These are phyloP conservation scores for Camarhynchus parvulus DNA, from an alignment of 2,113 vertebrate genomes.

Conservation along the genomic window DNA sequence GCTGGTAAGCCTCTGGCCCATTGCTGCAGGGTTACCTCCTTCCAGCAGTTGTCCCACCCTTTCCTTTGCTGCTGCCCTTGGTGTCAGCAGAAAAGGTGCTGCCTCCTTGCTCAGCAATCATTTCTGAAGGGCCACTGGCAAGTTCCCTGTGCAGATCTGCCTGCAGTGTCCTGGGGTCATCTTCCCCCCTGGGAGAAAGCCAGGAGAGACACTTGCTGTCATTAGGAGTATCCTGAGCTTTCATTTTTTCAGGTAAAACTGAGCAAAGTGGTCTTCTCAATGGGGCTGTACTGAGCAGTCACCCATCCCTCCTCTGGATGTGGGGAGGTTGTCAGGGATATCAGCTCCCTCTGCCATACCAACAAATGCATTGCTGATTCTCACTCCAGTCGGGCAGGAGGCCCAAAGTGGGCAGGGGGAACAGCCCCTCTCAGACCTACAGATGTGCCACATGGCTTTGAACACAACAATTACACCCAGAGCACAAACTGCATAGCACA, in stretches of 20 bases:
- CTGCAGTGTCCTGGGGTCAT: slow-evolving; percentile 23
- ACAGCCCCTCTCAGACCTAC: background rate
- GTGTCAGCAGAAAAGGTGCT: slow-evolving; percentile 14
- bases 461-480: background rate
- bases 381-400: background rate
- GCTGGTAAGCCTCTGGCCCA: background rate
- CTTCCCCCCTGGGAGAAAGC: slow-evolving; percentile 21
- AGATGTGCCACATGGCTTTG: background rate
- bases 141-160: background rate
- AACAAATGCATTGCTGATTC: background rate
- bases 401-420: background rate
- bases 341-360: background rate
- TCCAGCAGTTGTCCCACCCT: slow-evolving; percentile 1
- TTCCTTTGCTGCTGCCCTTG: background rate
- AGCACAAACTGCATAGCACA: background rate
- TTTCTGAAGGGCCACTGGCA: background rate
- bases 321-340: background rate
- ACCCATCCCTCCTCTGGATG: background rate
- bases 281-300: background rate
- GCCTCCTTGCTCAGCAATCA: slow-evolving; percentile 43
- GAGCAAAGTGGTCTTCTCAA: background rate
- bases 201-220: background rate
- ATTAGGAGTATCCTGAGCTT: background rate
- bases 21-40: background rate
- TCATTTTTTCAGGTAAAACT: background rate